A percentile compares a stretch with the other conserved stretches of the same genome.
phyloP scores from a whole-genome alignment of 2,888 invertebrate species.

The Lepidocyrtinus sp. region DNA sequence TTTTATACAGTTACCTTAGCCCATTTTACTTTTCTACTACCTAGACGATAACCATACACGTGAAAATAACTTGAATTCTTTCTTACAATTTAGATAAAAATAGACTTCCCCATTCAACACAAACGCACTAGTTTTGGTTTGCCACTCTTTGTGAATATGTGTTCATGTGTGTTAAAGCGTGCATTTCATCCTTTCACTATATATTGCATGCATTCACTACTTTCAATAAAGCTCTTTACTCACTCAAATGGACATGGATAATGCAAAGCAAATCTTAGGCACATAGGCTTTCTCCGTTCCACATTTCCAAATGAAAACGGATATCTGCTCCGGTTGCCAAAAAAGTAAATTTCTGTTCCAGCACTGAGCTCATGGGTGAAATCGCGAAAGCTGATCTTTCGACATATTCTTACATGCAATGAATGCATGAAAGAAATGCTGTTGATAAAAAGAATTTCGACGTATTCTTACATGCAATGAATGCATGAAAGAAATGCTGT shows the following conservation, averaged over 20 bases:
- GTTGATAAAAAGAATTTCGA: too few relatives aligned
- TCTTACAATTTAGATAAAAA: not conserved
- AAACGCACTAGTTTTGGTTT: too few relatives aligned
- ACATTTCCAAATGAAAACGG: slow-evolving; percentile 26
- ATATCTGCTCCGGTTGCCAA: slow-evolving; percentile 45
- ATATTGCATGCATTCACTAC: not conserved
- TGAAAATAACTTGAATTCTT: not conserved
- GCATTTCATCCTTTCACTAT: not conserved
- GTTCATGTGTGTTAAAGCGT: not conserved
- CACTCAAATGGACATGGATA: not conserved
- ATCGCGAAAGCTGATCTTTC: slow-evolving; percentile 20
- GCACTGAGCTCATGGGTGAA: slow-evolving; percentile 21
- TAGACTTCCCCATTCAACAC: not conserved
- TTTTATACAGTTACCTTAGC: too few relatives aligned
- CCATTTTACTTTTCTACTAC: not conserved
- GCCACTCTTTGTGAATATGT: not conserved
- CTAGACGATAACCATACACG: not conserved
- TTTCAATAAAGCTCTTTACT: not conserved
- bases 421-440: not conserved
- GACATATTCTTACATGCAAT: not conserved
- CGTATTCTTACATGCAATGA: not conserved
- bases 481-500: not conserved
- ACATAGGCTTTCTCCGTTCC: not conserved
- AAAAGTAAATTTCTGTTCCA: slow-evolving; percentile 22
- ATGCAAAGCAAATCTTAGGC: not conserved